Conservation (phyloP, 2,113 vertebrate species). For the Oryzias woworae region DNA sequence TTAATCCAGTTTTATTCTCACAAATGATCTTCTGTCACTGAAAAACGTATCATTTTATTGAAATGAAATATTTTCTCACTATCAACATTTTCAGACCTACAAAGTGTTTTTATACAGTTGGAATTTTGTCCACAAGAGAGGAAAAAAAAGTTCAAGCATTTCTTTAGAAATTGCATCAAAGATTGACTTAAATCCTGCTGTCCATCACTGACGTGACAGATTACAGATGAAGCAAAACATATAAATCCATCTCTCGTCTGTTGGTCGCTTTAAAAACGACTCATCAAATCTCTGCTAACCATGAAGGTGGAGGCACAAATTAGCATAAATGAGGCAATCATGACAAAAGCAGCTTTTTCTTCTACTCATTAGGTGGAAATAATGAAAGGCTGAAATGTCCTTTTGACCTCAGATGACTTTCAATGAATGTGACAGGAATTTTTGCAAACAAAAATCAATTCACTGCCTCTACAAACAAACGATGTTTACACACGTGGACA, state of each 20-base stretch:
- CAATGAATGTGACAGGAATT: not conserved
- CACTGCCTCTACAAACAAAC: too few species aligned
- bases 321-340: constrained; percentile 18
- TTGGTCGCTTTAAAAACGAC: constrained; percentile 55
- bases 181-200: not conserved
- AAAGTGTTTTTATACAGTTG: too few species aligned
- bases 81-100: too few species aligned
- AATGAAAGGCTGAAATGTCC: not conserved
- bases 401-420: not conserved
- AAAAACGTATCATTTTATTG: too few species aligned
- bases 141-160: too few species aligned
- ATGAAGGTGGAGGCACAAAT: constrained; percentile 33
- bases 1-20: too few species aligned
- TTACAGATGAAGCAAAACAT: constrained; percentile 12
- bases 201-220: constrained; percentile 37
- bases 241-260: constrained; percentile 28
- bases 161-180: too few species aligned
- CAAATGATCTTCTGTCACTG: too few species aligned
- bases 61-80: too few species aligned
- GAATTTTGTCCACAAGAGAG: too few species aligned
- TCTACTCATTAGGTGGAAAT: not conserved
- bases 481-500: too few species aligned
- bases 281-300: constrained; percentile 36
- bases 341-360: constrained; percentile 2
- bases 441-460: too few species aligned